Conservation (phyloP, 1,140 invertebrate species). For the Calycopis cecrops region DNA sequence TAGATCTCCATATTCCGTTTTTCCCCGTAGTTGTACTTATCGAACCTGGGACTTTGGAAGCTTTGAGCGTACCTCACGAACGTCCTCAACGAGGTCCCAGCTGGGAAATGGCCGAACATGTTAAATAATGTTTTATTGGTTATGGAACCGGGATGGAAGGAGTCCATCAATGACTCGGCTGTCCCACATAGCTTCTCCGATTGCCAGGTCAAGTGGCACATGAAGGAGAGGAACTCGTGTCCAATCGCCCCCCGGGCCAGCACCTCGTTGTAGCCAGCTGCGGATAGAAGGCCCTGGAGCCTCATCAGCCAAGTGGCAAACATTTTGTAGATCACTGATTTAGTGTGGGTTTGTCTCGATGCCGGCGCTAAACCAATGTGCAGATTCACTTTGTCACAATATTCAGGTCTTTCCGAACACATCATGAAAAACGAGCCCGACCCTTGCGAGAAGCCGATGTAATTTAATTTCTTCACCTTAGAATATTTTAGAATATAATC, state of each 20-base stretch:
- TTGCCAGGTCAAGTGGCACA: slow-evolving; percentile 33
- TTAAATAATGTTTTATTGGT: slow-evolving; percentile 28
- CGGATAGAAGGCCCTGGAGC: slow-evolving; percentile 26
- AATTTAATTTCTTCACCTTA: slow-evolving; percentile 69
- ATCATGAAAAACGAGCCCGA: slow-evolving; percentile 43
- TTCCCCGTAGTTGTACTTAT: slow-evolving; percentile 74
- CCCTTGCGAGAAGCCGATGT: slow-evolving; percentile 80
- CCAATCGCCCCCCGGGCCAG: slow-evolving; percentile 33
- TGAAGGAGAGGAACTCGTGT: slow-evolving; percentile 35
- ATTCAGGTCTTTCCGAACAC: slow-evolving; percentile 50
- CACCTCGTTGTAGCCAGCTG: slow-evolving; percentile 32
- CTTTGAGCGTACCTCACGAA: slow-evolving; percentile 79
- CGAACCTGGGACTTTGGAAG: slow-evolving; percentile 51
- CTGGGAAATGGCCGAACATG: slow-evolving; percentile 79
- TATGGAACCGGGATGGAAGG: slow-evolving; percentile 40
- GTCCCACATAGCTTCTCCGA: slow-evolving; percentile 29
- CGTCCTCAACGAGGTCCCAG: slow-evolving; percentile 82
- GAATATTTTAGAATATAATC: slow-evolving; percentile 77
- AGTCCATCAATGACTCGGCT: slow-evolving; percentile 25
- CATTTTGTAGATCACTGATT: slow-evolving; percentile 31
- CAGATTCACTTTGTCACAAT: slow-evolving; percentile 46
- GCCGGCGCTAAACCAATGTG: slow-evolving; percentile 47
- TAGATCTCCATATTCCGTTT: slow-evolving; percentile 68
- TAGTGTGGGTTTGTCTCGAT: slow-evolving; percentile 36
- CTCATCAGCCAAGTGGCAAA: slow-evolving; percentile 16